Base-by-base conservation (phyloP, 2,797 vertebrate species). In the Catostomus latipinnis region DNA sequence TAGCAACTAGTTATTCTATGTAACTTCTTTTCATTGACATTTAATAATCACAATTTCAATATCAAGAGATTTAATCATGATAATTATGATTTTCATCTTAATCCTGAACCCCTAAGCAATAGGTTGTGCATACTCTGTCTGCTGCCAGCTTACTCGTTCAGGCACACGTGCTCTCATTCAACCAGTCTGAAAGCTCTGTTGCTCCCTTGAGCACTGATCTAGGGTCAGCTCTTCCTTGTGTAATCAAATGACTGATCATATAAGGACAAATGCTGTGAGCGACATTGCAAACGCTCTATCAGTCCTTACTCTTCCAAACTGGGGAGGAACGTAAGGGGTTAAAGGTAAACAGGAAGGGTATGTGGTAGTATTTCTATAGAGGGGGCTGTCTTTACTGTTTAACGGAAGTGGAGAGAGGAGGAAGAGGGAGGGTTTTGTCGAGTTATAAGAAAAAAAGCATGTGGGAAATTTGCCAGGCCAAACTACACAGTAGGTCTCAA, bases 341-440 rank as follows among this genome's bases (percentile, higher is more conserved):
- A 95, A 91, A 92, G 92, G 90, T 94, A 91, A 95, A 92, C 88
- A 94, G 93, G 93, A 96, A 95, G 92, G 88, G 75, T 81, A 83
- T 90, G 89, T 90, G 78, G 82, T 86, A 82, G 83, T 56, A n/a
- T 22, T 46, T 63, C 12, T 73, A 57, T 67, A 56, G 52, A 77
- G 43, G 76, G 67, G 18, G 88, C 83, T 56, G 87, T 85, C 71
- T 87, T 74, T 78, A 83, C 88, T 83, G 78, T 74, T 69, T 83
- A 66, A 86, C 91, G 90, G 91, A 92, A 87, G 83, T n/a, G 78
- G 93, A 90, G 88, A 81, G 87, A 83, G 84, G 66, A 80, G 69
- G 76, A 57, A 71, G 81, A 52, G 56, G 88, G 89, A 87, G 90
- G 90, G 90, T 87, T 8, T 45, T 93, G 86, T 91, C 88, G 89